Evolutionary conservation across 2,888 invertebrate genomes (phyloP).

Genomic region (Tholera decimalis): DNA sequence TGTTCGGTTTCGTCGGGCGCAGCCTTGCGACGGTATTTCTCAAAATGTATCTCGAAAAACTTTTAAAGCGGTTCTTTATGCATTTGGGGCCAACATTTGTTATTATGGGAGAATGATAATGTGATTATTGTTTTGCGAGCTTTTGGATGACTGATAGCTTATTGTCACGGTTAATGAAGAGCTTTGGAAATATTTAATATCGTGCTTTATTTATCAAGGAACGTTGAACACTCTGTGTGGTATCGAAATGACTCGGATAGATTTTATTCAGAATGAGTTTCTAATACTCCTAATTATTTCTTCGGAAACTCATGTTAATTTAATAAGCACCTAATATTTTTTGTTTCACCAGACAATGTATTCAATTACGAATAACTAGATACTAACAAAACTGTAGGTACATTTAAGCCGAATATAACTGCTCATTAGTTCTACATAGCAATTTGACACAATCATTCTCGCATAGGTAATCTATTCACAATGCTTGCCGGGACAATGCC

Average conservation of each 20-base stretch:
- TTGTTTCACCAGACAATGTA: conserved; percentile 44
- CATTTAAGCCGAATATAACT: conserved; percentile 60
- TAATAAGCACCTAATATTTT: conserved; percentile 12
- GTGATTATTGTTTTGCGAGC: conserved; percentile 91
- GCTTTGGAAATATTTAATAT: conserved; percentile 80
- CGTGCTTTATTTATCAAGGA: conserved; percentile 70
- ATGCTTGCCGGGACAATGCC: conserved; percentile 79
- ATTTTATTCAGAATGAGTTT: background rate
- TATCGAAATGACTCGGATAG: conserved; percentile 26
- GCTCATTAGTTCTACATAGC: conserved; percentile 67
- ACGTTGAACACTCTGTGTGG: conserved; percentile 46
- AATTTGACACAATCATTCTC: conserved; percentile 69
- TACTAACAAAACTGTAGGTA: conserved; percentile 63
- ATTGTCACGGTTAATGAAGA: conserved; percentile 89
- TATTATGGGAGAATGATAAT: conserved; percentile 91
- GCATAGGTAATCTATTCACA: conserved; percentile 65
- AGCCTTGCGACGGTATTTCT: conserved; percentile 86
- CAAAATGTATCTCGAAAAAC: conserved; percentile 82
- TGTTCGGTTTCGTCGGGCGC: conserved; percentile 85
- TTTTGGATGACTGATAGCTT: conserved; percentile 86
- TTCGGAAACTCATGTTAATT: background rate
- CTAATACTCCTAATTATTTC: conserved; percentile 21
- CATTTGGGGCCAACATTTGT: conserved; percentile 87
- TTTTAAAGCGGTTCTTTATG: conserved; percentile 88
- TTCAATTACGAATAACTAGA: conserved; percentile 61